Evolutionary conservation across 53 echinoderm and acorn worm genomes (phyloP).

Genomic region (Zoroaster sp.): DNA sequence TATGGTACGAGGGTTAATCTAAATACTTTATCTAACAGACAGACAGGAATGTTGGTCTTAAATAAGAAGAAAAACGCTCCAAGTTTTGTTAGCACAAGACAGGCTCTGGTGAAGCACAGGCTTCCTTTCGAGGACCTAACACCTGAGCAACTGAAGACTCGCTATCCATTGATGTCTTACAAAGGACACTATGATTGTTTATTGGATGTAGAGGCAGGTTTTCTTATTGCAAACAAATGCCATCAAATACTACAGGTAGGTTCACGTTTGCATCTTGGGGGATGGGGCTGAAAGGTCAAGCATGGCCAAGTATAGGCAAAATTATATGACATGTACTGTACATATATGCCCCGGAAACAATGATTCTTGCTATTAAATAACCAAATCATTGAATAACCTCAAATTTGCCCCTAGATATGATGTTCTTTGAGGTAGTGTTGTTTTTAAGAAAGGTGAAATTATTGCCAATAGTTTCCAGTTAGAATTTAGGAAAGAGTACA

Average conservation of each 20-base stretch:
- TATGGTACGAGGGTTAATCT: neutral
- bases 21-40: neutral
- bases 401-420: no score
- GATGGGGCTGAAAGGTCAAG: no score
- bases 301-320: no score
- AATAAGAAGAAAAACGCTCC: neutral
- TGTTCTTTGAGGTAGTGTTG: no score
- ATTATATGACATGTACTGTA: no score
- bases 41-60: slow-evolving; percentile 3
- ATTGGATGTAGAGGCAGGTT: slow-evolving; percentile 70
- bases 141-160: slow-evolving; percentile 34
- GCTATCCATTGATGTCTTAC: slow-evolving; percentile 61
- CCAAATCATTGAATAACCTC: no score
- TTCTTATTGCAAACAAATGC: slow-evolving; percentile 72
- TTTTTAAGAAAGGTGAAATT: no score
- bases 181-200: slow-evolving; percentile 18
- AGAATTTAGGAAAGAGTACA: neutral
- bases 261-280: no score
- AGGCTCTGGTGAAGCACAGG: neutral
- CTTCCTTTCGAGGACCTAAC: slow-evolving; percentile 54
- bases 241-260: slow-evolving; percentile 72
- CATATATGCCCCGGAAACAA: no score
- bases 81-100: neutral
- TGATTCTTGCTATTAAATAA: no score
- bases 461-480: no score